A percentile compares a stretch with the other conserved stretches of the same genome.
phyloP scores from a whole-genome alignment of 1,140 invertebrate species.

The Trachymyrmex cornetzi region DNA sequence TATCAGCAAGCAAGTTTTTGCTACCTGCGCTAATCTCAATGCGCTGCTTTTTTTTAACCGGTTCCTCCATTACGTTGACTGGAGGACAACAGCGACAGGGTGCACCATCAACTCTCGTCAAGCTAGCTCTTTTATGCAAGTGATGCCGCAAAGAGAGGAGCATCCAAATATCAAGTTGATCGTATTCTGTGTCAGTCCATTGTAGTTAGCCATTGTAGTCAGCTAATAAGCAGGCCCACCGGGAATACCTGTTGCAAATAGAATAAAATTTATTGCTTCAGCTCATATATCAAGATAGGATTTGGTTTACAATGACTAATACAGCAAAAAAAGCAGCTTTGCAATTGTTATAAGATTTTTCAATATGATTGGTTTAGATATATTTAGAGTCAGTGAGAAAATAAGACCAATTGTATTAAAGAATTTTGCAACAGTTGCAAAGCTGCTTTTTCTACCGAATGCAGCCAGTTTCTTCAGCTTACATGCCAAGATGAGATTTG shows the following conservation, averaged over 20 bases:
- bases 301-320: too few species aligned
- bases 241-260: slow-evolving; percentile 41
- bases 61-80: slow-evolving; percentile 88
- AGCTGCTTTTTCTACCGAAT: too few species aligned
- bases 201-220: not conserved
- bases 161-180: slow-evolving; percentile 27
- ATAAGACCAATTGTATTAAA: too few species aligned
- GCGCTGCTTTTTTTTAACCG: slow-evolving; percentile 92
- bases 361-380: too few species aligned
- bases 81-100: slow-evolving; percentile 75
- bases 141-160: slow-evolving; percentile 23
- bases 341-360: too few species aligned
- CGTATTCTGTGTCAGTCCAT: slow-evolving; percentile 53
- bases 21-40: slow-evolving; percentile 88
- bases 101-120: slow-evolving; percentile 82
- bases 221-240: slow-evolving; percentile 2
- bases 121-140: slow-evolving; percentile 63
- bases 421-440: too few species aligned
- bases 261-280: too few species aligned
- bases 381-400: too few species aligned
- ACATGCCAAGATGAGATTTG: too few species aligned
- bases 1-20: slow-evolving; percentile 86
- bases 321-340: too few species aligned
- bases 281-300: too few species aligned
- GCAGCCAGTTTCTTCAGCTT: too few species aligned